A percentile compares a stretch with the other conserved stretches of the same genome.
phyloP scores from a whole-genome alignment of 2,888 invertebrate genomes.

The Sphaerophoria taeniata region DNA sequence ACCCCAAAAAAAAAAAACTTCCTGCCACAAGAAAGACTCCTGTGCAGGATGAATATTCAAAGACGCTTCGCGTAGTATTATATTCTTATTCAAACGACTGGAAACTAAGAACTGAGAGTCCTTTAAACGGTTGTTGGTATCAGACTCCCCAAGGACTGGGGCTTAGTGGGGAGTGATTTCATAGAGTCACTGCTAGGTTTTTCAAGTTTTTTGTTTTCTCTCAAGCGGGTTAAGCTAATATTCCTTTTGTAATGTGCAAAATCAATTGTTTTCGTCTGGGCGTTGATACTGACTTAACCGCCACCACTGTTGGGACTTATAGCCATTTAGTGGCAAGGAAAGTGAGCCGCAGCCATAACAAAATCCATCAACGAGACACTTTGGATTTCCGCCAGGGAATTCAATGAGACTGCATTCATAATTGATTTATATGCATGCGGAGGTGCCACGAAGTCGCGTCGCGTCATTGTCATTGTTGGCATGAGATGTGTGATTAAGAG shows the following conservation, averaged over 20 bases:
- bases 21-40: neutral
- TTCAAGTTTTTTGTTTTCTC: neutral
- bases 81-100: conserved; percentile 15
- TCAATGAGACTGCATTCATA: conserved; percentile 57
- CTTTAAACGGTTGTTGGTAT: too few species aligned
- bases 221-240: conserved; percentile 38
- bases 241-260: conserved; percentile 45
- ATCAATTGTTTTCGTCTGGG: conserved; percentile 60
- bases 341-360: conserved; percentile 1
- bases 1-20: conserved; percentile 19
- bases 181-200: conserved; percentile 21
- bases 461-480: neutral
- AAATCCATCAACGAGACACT: conserved; percentile 57
- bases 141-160: neutral
- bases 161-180: conserved; percentile 9
- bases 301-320: neutral
- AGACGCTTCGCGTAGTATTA: conserved; percentile 40
- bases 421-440: conserved; percentile 51
- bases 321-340: conserved; percentile 34
- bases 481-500: conserved; percentile 41
- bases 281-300: conserved; percentile 39
- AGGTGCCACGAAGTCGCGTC: neutral
- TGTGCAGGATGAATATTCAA: conserved; percentile 61
- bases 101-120: too few species aligned
- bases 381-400: conserved; percentile 51